These are phyloP conservation scores for Hedychridium roseum DNA, from an alignment of 2,888 invertebrate genomes.

Conservation along the genomic window DNA sequence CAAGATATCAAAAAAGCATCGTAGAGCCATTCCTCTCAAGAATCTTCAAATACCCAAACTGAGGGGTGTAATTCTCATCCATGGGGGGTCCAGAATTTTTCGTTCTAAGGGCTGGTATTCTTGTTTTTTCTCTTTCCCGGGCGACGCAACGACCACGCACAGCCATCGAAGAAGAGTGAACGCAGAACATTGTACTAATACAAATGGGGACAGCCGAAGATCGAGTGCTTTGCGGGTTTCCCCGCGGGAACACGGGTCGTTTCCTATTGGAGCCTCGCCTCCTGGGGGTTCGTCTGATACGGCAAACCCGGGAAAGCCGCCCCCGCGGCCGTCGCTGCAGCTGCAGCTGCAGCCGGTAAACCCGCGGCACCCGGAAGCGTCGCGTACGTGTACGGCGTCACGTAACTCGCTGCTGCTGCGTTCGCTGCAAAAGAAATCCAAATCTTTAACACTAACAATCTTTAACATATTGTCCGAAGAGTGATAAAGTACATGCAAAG, in stretches of 20 bases:
- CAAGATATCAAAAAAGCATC: no score
- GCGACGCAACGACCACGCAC: neutral
- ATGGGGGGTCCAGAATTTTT: no score
- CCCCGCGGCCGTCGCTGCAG: conserved; percentile 63
- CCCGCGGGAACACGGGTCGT: neutral
- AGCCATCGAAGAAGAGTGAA: conserved; percentile 5
- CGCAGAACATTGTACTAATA: conserved; percentile 2
- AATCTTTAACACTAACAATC: neutral
- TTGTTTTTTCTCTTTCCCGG: neutral
- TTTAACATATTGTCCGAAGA: no score
- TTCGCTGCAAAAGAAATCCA: conserved; percentile 45
- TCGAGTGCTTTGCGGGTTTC: conserved; percentile 9
- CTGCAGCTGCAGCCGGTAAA: conserved; percentile 65
- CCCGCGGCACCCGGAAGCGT: conserved; percentile 73
- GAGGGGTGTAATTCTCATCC: no score
- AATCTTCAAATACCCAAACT: no score
- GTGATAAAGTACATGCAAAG: no score
- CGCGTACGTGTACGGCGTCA: conserved; percentile 78
- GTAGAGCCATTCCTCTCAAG: no score
- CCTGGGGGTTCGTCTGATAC: conserved; percentile 74
- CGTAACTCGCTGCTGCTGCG: conserved; percentile 74
- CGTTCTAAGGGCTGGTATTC: no score
- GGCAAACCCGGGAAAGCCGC: conserved; percentile 73
- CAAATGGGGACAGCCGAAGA: conserved; percentile 10
- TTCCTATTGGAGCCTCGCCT: conserved; percentile 77